Evolutionary conservation across 2,888 invertebrate species (phyloP).

Genomic region (Dermolepida albohirtum): DNA sequence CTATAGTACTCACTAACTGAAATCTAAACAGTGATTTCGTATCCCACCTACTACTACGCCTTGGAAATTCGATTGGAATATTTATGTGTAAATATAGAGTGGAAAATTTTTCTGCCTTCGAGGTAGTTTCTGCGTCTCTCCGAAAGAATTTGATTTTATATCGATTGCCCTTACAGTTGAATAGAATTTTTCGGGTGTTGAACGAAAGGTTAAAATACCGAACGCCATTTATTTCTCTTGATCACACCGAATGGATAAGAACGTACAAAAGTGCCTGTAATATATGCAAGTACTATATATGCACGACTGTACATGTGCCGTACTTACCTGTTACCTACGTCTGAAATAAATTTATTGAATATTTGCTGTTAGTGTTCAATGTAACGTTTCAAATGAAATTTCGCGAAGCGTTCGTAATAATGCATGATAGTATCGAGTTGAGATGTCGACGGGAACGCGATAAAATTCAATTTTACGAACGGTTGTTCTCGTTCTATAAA

Average conservation of each 20-base stretch:
- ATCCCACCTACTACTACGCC: conserved; percentile 41
- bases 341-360: background rate
- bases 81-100: conserved; percentile 56
- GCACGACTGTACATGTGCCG: too few species aligned
- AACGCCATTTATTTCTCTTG: conserved; percentile 29
- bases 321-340: too few species aligned
- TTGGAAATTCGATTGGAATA: conserved; percentile 57
- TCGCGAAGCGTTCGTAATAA: too few species aligned
- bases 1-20: conserved; percentile 50
- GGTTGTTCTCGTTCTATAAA: background rate
- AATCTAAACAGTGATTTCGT: conserved; percentile 55
- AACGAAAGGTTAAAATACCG: conserved; percentile 34
- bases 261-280: conserved; percentile 9
- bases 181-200: conserved; percentile 33
- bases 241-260: conserved; percentile 18
- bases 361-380: background rate
- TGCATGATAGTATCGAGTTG: too few species aligned
- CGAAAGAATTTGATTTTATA: conserved; percentile 49
- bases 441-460: background rate
- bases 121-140: conserved; percentile 48
- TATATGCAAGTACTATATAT: background rate
- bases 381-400: too few species aligned
- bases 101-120: conserved; percentile 51
- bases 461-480: conserved; percentile 9
- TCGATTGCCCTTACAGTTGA: conserved; percentile 40